These are phyloP conservation scores for Lithodes maja DNA, from an alignment of 2,888 invertebrate genomes.

Conservation along the genomic window DNA sequence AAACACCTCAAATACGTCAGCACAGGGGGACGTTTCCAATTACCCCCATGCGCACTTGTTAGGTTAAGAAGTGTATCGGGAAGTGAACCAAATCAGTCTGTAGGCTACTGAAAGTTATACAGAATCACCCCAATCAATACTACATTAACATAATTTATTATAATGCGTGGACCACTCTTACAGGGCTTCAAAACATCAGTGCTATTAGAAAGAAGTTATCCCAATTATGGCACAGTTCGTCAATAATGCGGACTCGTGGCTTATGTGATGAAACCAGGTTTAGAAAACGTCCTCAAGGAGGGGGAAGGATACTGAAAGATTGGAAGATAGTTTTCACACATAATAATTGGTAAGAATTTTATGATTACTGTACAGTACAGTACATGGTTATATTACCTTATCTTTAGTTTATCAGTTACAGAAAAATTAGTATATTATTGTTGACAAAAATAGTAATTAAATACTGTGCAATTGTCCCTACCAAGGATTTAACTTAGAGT, in stretches of 20 bases:
- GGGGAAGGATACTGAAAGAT: constrained; percentile 57
- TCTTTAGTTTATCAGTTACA: not conserved
- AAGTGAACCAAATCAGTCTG: not conserved
- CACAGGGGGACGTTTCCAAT: too few species aligned
- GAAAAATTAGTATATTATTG: too few species aligned
- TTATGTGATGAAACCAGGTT: constrained; percentile 21
- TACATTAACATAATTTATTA: not conserved
- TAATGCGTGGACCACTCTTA: not conserved
- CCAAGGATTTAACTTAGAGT: too few species aligned
- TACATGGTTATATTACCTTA: not conserved
- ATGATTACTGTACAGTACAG: not conserved
- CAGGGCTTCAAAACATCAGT: not conserved
- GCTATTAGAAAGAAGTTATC: constrained; percentile 1
- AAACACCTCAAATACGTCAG: too few species aligned
- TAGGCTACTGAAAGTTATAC: not conserved
- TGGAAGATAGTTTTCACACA: constrained; percentile 50
- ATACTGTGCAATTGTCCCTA: too few species aligned
- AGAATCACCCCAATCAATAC: too few species aligned
- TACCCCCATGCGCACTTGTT: too few species aligned
- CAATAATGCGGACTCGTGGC: not conserved
- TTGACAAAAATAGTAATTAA: too few species aligned
- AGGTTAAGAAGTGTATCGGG: not conserved
- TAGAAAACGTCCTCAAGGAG: constrained; percentile 52
- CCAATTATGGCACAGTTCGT: not conserved
- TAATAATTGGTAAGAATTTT: constrained; percentile 57